Percentiles rank a stretch among this genome's conserved stretches.
Conservation (phyloP, 2,888 invertebrate species). For the Pseudococcus longispinus region DNA sequence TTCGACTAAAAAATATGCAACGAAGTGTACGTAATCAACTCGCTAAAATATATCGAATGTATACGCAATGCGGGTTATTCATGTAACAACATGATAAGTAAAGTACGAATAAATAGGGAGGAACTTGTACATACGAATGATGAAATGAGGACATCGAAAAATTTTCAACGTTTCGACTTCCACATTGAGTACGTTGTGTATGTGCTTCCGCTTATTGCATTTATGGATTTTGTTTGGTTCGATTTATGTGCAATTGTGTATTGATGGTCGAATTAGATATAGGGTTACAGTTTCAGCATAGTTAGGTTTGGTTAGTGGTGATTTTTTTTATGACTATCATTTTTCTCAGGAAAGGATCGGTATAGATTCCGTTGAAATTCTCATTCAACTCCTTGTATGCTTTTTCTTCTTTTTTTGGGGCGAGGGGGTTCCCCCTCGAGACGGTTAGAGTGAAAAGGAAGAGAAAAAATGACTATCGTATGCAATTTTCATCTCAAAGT, state of each 20-base stretch:
- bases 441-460: too few relatives aligned
- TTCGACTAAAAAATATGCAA: not conserved
- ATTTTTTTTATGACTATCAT: too few relatives aligned
- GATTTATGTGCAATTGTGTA: not conserved
- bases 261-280: not conserved
- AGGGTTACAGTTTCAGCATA: too few relatives aligned
- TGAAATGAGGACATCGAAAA: conserved; percentile 20
- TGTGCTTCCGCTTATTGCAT: not conserved
- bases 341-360: too few relatives aligned
- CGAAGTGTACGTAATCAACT: not conserved
- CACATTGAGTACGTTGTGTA: not conserved
- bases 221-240: too few relatives aligned
- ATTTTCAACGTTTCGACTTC: not conserved
- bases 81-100: not conserved
- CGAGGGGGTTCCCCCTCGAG: too few relatives aligned
- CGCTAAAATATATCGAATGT: not conserved
- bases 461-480: too few relatives aligned
- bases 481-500: too few relatives aligned
- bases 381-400: too few relatives aligned
- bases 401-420: too few relatives aligned
- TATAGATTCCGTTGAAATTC: too few relatives aligned
- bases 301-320: too few relatives aligned
- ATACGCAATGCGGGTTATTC: conserved; percentile 21
- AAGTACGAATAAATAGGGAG: not conserved
- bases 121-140: not conserved